Conservation (phyloP, 2,113 vertebrate genomes). For the Gymnorhina tibicen region DNA sequence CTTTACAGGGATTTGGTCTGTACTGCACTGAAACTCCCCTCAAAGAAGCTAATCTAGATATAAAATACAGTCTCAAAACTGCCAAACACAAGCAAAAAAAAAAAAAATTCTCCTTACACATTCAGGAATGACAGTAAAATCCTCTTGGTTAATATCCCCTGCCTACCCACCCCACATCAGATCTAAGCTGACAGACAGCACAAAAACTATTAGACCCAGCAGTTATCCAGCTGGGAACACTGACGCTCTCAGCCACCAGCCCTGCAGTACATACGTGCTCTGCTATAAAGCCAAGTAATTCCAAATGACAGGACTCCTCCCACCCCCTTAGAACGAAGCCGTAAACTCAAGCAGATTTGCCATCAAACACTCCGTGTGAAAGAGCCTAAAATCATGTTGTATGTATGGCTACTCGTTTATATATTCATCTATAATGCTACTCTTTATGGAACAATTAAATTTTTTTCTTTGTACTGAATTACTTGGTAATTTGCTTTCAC, state of each 20-base stretch:
- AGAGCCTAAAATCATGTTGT: rapidly evolving
- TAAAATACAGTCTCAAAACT: not conserved
- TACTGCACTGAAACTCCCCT: not conserved
- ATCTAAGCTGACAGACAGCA: not conserved
- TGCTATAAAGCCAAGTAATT: not conserved
- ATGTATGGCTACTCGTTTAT: not conserved
- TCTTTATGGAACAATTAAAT: not conserved
- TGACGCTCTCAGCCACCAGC: not conserved
- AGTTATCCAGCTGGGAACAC: not conserved
- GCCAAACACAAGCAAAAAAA: not conserved
- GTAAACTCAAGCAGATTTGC: not conserved
- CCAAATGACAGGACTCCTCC: not conserved
- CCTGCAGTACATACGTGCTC: not conserved
- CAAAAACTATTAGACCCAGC: not conserved
- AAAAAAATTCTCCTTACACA: not conserved
- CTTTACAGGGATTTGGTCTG: not conserved
- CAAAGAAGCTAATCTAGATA: not conserved
- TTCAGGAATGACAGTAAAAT: not conserved
- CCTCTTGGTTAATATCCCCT: not conserved
- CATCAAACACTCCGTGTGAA: not conserved
- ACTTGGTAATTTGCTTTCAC: not conserved
- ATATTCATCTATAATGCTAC: not conserved
- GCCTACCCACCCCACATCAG: not conserved
- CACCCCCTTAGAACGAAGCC: not conserved
- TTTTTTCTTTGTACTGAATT: not conserved